A percentile compares a stretch with the other conserved stretches of the same genome.
These are phyloP conservation scores for Setophaga petechia DNA, from an alignment of 2,113 vertebrate species.

Conservation along the genomic window DNA sequence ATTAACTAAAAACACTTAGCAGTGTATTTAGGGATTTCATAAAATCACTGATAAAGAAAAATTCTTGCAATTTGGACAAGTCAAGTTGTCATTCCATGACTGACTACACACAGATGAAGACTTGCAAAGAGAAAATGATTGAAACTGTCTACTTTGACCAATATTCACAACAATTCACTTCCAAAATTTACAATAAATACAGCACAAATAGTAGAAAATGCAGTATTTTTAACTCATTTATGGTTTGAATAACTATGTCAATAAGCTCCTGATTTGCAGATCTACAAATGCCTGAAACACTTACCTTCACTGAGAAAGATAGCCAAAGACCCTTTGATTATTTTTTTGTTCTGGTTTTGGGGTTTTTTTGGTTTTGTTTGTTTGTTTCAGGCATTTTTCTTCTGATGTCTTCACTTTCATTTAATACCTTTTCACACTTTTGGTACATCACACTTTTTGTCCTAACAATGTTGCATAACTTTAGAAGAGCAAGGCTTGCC, in stretches of 20 bases:
- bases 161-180: neutral
- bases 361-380: neutral
- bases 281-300: neutral
- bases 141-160: neutral
- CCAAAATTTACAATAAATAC: neutral
- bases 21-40: neutral
- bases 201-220: neutral
- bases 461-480: neutral
- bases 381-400: neutral
- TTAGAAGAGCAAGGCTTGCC: neutral
- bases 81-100: neutral
- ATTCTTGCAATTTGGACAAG: neutral
- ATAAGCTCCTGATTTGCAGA: neutral
- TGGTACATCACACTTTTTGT: neutral
- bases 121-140: neutral
- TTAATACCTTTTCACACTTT: neutral
- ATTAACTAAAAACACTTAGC: neutral
- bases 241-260: neutral
- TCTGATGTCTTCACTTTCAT: neutral
- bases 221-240: neutral
- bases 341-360: neutral
- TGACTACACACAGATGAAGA: neutral
- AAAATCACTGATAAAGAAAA: neutral
- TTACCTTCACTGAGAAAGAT: neutral
- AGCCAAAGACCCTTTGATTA: neutral